phyloP scores from a whole-genome alignment of 2,888 invertebrate genomes.

The Ochlodes sylvanus region DNA sequence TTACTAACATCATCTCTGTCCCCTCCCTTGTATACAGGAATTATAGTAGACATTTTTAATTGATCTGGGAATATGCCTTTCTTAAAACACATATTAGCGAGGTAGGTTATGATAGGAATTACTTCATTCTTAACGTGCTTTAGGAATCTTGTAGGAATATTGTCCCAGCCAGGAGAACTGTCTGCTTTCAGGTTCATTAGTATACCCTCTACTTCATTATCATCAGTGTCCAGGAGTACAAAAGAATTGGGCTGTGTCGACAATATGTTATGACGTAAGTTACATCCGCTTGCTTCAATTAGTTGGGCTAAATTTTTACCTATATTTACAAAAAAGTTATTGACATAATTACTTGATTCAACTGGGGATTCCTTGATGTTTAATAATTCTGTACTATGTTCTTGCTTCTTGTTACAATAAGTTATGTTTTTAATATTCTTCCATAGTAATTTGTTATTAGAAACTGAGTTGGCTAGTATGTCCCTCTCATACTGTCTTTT shows the following conservation, averaged over 20 bases:
- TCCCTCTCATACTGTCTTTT: conserved; percentile 37
- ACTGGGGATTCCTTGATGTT: conserved; percentile 24
- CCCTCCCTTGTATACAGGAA: conserved; percentile 7
- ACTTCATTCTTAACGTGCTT: not conserved
- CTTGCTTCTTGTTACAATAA: conserved; percentile 14
- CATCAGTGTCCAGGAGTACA: conserved; percentile 5
- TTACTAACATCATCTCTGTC: conserved; percentile 6
- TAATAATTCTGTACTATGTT: conserved; percentile 28
- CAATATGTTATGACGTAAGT: not conserved
- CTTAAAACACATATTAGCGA: not conserved
- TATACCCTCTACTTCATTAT: not conserved
- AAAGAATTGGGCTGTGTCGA: not conserved
- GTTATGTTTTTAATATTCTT: conserved; percentile 39
- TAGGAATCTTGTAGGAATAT: conserved; percentile 2
- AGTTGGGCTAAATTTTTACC: conserved; percentile 29
- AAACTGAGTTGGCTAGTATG: conserved; percentile 17
- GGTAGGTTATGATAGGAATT: not conserved
- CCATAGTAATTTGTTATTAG: conserved; percentile 37
- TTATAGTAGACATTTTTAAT: not conserved
- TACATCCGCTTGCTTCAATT: not conserved
- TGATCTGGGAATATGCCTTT: not conserved
- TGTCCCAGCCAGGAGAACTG: conserved; percentile 10
- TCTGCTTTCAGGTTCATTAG: conserved; percentile 10
- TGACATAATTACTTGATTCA: conserved; percentile 35
- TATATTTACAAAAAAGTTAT: conserved; percentile 36